Percentiles rank a stretch among this genome's conserved stretches.
phyloP scores from a whole-genome alignment of 2,113 vertebrate genomes.

The Synodontis membranacea region DNA sequence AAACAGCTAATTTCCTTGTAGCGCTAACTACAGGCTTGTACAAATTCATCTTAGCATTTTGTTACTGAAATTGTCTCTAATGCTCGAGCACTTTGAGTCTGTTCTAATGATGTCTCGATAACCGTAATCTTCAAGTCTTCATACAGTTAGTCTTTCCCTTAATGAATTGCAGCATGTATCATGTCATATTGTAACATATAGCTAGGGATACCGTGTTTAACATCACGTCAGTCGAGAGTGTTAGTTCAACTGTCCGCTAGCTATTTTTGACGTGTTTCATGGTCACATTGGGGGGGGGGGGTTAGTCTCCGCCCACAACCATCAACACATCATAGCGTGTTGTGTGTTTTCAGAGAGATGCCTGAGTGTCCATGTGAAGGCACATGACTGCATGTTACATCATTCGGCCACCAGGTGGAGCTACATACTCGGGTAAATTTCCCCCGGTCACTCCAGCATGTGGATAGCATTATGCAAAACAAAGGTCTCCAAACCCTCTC shows the following conservation, averaged over 20 bases:
- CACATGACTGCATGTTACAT: slow-evolving; percentile 40
- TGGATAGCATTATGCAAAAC: neutral
- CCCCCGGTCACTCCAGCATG: neutral
- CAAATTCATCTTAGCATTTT: neutral
- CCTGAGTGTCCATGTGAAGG: neutral
- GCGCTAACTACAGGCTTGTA: neutral
- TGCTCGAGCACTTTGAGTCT: neutral
- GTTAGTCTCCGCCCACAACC: neutral
- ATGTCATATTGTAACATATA: neutral
- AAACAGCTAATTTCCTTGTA: neutral
- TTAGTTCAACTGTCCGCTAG: neutral
- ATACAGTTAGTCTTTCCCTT: neutral
- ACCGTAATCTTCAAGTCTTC: neutral
- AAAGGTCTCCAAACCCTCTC: neutral
- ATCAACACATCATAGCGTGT: neutral
- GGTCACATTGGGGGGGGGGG: neutral
- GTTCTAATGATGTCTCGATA: neutral
- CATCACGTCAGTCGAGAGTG: neutral
- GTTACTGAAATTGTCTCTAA: neutral
- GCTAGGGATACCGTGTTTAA: neutral
- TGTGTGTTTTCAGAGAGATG: neutral
- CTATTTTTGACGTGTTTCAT: neutral
- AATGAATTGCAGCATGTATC: neutral
- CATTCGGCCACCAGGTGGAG: slow-evolving; percentile 67
- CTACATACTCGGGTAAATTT: slow-evolving; percentile 35